Evolutionary conservation across 1,140 invertebrate genomes (phyloP).

Genomic region (Heliconius congener): DNA sequence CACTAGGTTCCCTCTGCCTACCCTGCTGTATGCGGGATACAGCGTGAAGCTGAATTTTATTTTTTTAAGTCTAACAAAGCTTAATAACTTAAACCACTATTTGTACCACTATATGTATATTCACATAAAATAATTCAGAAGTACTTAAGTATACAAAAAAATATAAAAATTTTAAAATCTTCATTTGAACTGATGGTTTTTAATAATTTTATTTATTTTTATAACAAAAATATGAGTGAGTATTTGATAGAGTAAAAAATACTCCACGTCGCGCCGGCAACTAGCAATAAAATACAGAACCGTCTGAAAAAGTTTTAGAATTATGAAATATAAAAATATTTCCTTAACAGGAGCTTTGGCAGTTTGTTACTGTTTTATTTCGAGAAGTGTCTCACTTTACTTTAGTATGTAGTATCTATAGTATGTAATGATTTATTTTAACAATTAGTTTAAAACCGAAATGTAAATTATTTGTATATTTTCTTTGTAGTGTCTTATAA

Average conservation of each 20-base stretch:
- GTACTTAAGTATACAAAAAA: background rate
- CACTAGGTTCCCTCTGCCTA: too few species aligned
- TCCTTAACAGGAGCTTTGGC: background rate
- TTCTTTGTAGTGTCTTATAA: too few species aligned
- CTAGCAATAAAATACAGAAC: constrained; percentile 3
- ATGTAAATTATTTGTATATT: too few species aligned
- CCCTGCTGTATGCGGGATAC: too few species aligned
- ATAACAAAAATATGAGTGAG: background rate
- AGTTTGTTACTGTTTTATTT: background rate
- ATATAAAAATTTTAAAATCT: constrained; percentile 1
- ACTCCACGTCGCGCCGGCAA: background rate
- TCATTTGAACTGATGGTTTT: background rate
- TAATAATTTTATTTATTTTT: constrained; percentile 6
- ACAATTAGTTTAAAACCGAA: too few species aligned
- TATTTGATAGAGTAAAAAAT: constrained; percentile 1
- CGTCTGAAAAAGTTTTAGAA: background rate
- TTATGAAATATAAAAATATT: background rate
- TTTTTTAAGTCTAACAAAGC: too few species aligned
- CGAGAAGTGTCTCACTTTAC: background rate
- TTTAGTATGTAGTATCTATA: background rate
- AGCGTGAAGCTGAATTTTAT: too few species aligned
- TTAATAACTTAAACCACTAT: background rate
- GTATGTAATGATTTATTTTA: too few species aligned
- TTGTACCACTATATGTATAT: background rate
- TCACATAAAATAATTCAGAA: background rate